A percentile compares a stretch with the other conserved stretches of the same genome.
Evolutionary conservation across 2,113 vertebrate genomes (phyloP).

Genomic region (Gopherus flavomarginatus): DNA sequence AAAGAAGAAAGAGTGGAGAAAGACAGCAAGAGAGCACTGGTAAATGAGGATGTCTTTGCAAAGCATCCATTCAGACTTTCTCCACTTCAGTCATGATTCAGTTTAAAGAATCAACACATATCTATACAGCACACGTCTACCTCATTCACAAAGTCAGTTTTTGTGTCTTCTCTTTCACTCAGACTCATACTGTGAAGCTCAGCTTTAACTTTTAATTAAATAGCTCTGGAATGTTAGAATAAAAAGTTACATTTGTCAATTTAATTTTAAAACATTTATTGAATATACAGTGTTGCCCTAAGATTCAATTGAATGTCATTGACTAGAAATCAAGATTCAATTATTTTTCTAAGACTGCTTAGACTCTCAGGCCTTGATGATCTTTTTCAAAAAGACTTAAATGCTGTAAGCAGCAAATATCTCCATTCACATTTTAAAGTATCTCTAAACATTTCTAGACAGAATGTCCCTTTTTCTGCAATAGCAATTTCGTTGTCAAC

Average conservation of each 20-base stretch:
- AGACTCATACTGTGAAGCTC: conserved; percentile 21
- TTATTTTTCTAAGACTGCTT: not conserved
- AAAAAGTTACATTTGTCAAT: conserved; percentile 57
- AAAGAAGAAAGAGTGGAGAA: conserved; percentile 5
- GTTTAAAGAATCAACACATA: conserved; percentile 50
- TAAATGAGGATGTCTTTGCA: not conserved
- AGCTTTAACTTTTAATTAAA: conserved; percentile 73
- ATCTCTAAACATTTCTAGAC: not conserved
- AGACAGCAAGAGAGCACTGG: not conserved
- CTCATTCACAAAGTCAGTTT: conserved; percentile 52
- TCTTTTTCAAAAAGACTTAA: not conserved
- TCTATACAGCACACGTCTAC: conserved; percentile 26
- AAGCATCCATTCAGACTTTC: conserved; percentile 22
- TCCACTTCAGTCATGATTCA: conserved; percentile 34
- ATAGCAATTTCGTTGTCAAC: not conserved
- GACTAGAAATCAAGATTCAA: not conserved
- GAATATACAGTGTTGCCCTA: conserved; percentile 36
- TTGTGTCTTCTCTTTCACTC: conserved; percentile 12
- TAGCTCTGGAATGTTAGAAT: conserved; percentile 33
- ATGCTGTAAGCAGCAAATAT: conserved; percentile 11
- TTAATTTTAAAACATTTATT: conserved; percentile 59
- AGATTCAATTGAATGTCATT: conserved; percentile 33
- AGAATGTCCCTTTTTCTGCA: not conserved
- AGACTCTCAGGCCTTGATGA: not conserved
- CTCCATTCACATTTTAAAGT: not conserved